Evolutionary conservation across 2,113 vertebrate genomes (phyloP).

Genomic region (Peromyscus polionotus): DNA sequence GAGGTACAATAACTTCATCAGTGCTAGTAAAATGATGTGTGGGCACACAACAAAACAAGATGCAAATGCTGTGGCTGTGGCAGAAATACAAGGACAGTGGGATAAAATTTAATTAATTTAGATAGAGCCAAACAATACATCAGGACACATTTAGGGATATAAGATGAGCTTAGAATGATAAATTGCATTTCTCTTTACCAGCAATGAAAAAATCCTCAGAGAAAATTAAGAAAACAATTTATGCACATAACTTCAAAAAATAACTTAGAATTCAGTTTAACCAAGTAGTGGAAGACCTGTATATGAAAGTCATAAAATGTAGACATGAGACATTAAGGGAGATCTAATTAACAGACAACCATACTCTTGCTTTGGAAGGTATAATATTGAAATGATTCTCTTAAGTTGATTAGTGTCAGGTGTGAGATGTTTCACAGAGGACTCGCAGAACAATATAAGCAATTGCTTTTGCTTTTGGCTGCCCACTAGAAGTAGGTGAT

Average conservation of each 20-base stretch:
- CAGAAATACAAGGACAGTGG: neutral
- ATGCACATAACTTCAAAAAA: neutral
- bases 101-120: neutral
- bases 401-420: neutral
- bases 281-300: neutral
- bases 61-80: neutral
- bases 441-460: neutral
- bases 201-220: neutral
- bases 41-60: neutral
- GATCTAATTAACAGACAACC: neutral
- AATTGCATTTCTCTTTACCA: neutral
- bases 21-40: neutral
- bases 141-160: neutral
- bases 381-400: neutral
- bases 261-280: neutral
- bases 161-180: neutral
- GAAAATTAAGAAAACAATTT: neutral
- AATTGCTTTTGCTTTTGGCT: neutral
- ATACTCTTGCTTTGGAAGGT: neutral
- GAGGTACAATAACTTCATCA: neutral
- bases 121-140: neutral
- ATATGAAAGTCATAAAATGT: neutral
- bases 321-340: neutral
- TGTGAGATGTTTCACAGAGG: neutral
- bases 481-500: neutral